Evolutionary conservation across 2,888 invertebrate species (phyloP).

Genomic region (Neuroscelio doddi): DNA sequence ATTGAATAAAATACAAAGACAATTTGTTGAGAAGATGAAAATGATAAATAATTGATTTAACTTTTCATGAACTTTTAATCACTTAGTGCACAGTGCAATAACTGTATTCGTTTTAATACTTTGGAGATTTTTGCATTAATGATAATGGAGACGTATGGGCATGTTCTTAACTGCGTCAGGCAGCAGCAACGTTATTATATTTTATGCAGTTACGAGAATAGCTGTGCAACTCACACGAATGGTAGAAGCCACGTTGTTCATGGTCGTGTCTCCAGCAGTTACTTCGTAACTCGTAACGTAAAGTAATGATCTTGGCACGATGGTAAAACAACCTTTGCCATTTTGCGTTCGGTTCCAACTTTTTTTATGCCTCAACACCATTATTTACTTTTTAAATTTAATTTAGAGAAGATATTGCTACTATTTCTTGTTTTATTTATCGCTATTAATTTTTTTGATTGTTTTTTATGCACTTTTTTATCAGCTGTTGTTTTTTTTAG

Average conservation of each 20-base stretch:
- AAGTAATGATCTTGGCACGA: constrained; percentile 36
- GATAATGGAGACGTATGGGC: constrained; percentile 36
- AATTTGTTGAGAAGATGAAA: too few relatives aligned
- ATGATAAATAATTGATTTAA: too few relatives aligned
- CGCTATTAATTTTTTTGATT: too few relatives aligned
- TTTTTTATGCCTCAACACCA: too few relatives aligned
- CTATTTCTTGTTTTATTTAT: too few relatives aligned
- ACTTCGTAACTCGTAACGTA: constrained; percentile 49
- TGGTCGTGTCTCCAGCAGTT: constrained; percentile 53
- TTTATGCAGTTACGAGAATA: constrained; percentile 53
- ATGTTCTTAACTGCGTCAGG: constrained; percentile 52
- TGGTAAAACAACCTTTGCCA: constrained; percentile 27
- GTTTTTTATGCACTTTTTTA: too few relatives aligned
- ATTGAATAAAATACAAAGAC: too few relatives aligned
- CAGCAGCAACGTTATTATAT: constrained; percentile 53
- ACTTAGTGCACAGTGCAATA: constrained; percentile 4
- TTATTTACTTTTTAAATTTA: too few relatives aligned
- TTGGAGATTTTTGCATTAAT: constrained; percentile 33
- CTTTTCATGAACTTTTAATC: constrained; percentile 5
- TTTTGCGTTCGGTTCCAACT: constrained; percentile 17
- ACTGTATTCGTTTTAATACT: constrained; percentile 8
- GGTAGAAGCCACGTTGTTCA: constrained; percentile 49
- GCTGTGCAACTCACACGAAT: constrained; percentile 49
- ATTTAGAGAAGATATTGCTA: too few relatives aligned
- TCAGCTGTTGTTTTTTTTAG: too few relatives aligned